Conservation (phyloP, 2,888 invertebrate genomes). For the Arctia plantaginis region DNA sequence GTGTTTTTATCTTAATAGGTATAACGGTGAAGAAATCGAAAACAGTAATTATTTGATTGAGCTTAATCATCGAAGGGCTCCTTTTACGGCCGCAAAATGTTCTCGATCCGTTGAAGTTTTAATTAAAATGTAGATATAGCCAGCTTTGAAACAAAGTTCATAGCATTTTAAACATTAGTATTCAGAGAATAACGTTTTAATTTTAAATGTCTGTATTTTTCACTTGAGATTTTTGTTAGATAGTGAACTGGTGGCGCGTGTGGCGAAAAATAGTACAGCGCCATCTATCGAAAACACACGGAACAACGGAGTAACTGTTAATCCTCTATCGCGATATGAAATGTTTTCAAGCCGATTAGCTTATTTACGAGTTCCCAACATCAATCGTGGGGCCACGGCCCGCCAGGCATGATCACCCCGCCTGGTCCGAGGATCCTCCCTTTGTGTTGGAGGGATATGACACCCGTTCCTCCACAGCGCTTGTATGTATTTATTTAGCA, state of each 20-base stretch:
- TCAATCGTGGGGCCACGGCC: too few relatives aligned
- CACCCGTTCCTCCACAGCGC: too few relatives aligned
- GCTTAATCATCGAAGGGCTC: constrained; percentile 11
- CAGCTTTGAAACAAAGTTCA: constrained; percentile 3
- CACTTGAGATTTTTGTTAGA: background rate
- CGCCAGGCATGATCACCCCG: too few relatives aligned
- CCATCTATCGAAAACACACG: too few relatives aligned
- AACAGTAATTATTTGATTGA: constrained; percentile 23
- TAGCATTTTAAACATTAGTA: background rate
- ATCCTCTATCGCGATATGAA: too few relatives aligned
- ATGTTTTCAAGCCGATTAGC: too few relatives aligned
- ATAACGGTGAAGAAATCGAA: background rate
- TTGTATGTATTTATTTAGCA: background rate
- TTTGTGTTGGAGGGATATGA: too few relatives aligned
- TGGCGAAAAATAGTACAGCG: too few relatives aligned
- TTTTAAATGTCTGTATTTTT: background rate
- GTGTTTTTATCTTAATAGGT: background rate
- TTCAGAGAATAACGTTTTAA: background rate
- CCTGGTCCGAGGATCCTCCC: too few relatives aligned
- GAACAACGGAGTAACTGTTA: too few relatives aligned
- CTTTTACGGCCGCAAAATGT: constrained; percentile 42
- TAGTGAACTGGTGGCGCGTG: too few relatives aligned
- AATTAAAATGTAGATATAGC: constrained; percentile 53
- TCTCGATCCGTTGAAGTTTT: constrained; percentile 52
- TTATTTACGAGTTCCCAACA: too few relatives aligned